Evolutionary conservation across 2,888 invertebrate genomes (phyloP).

Genomic region (Liodrosophila aerea): DNA sequence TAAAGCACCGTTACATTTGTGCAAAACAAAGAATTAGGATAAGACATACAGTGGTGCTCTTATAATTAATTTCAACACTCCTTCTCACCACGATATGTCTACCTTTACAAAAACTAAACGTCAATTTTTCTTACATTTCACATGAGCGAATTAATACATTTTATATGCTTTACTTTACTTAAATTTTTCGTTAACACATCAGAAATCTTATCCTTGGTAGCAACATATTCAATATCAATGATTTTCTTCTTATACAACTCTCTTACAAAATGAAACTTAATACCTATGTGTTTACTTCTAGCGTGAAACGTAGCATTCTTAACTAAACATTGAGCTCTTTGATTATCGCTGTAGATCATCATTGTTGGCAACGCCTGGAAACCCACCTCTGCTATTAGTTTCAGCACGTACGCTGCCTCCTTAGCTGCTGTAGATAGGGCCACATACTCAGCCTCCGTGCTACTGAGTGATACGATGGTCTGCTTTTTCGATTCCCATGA

Average conservation of each 20-base stretch:
- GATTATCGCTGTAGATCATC: conserved; percentile 27
- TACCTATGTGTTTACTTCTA: conserved; percentile 17
- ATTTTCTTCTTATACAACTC: conserved; percentile 25
- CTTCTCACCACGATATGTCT: not conserved
- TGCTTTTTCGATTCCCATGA: conserved; percentile 22
- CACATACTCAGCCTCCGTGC: too few relatives aligned
- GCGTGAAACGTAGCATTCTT: too few relatives aligned
- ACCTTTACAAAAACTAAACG: not conserved
- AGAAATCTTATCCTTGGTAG: conserved; percentile 30
- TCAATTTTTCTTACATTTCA: not conserved
- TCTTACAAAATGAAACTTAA: conserved; percentile 26
- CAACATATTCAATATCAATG: too few relatives aligned
- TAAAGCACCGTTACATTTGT: too few relatives aligned
- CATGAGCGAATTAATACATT: conserved; percentile 16
- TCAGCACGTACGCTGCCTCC: conserved; percentile 25
- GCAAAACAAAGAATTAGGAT: too few relatives aligned
- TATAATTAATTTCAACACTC: not conserved
- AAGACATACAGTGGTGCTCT: not conserved
- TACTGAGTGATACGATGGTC: conserved; percentile 14
- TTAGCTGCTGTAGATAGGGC: too few relatives aligned
- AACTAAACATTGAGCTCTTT: conserved; percentile 31
- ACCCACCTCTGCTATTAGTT: conserved; percentile 22
- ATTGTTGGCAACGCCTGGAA: not conserved
- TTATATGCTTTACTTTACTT: conserved; percentile 32
- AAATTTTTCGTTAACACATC: conserved; percentile 33